Evolutionary conservation across 1,140 invertebrate genomes (phyloP), one percentile per base, ranked within the genome.

Genomic region (Cydia strobilella): DNA sequence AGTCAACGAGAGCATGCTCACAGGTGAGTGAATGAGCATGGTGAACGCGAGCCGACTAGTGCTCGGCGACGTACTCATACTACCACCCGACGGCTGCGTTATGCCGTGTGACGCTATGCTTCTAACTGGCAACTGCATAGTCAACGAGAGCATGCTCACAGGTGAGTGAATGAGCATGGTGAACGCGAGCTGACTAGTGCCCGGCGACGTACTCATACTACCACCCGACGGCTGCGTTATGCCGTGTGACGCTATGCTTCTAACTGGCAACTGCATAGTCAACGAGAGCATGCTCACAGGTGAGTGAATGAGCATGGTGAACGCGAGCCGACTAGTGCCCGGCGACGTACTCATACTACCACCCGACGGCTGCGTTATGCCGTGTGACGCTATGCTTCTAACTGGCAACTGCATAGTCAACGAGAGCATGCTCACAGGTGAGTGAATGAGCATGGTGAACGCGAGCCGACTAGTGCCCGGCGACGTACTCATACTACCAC

Each of bases 91-190:
- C 78, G 97, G 97, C n/a, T 98, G 97, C 85, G 93, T 97, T 42
- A 96, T 99, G 96, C 96, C 97, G 13, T 99, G 98, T 93, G 98
- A 99, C 92, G 97, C 97, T 13, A 96, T 98, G 71, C 94, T 99
- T 1, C 91, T 98, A 0, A 96, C 96, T 51, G 98, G 98, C 20
- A 97, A 96, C 63, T 98, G 97, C 81, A 98, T 99, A 80, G 96
- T 98, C 18, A 98, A 98, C 86, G 98, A 99, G 90, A 97, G 97
- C 76, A 97, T 98, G 96, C 94, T 98, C 0, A 98, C 98, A 71
- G 93, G 94, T 94, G 74, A 45, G 10, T 31, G 27, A 31, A 31
- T 31, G 42, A 3, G 42, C 75, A 88, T 93, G 0, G 94, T 97
- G 76, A 94, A 95, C 25, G 95, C 96, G 1, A 94, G 95, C 76